Base-by-base conservation (phyloP, 2,113 vertebrate genomes). In the Rutilus rutilus region DNA sequence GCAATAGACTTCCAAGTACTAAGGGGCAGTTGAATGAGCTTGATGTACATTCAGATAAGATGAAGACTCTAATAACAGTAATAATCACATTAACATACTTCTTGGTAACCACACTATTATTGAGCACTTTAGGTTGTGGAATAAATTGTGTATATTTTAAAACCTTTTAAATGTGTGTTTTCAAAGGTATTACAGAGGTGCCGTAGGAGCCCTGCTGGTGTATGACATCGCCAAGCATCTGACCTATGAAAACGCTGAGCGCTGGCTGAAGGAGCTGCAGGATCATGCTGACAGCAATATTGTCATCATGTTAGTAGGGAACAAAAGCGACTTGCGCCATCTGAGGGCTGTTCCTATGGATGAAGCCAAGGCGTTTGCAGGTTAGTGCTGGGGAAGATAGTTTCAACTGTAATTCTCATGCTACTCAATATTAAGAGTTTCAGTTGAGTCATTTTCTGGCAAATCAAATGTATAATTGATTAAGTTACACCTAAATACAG, bases 181-280 rank as follows among this genome's bases (percentile, higher is more conserved):
- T 67, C 67, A 11, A 93, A 96, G 96, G 15, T 97, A 97, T 88
- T 97, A 97, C 87, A 93, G 96, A 0, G 96, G 96, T 0, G 96
- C 96, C 0, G 96, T 96, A 2, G 96, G 96, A 9, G 96, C 96
- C 0, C 95, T 97, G 42, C 87, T 97, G 0, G 95, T 97, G 25
- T 97, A 97, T 0, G 96, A 97, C 93, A 97, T 97, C 0, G 96
- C 96, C 78, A 97, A 97, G 83, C 96, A 96, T 92, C 92, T 97
- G 93, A 97, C 95, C 0, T 97, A 97, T 0, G 96, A 97, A 90
- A 97, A 96, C 0, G 95, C 95, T 0, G 96, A 96, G 91, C 96
- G 96, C 86, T 97, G 96, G 96, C 93, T 97, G 87, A 95, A 96
- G 90, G 96, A 97, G 94, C 94, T 97, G 92, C 95, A 95, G 91